A percentile compares a stretch with the other conserved stretches of the same genome.
phyloP scores from a whole-genome alignment of 2,888 invertebrate species.

The Polydrusus pterygomalis region DNA sequence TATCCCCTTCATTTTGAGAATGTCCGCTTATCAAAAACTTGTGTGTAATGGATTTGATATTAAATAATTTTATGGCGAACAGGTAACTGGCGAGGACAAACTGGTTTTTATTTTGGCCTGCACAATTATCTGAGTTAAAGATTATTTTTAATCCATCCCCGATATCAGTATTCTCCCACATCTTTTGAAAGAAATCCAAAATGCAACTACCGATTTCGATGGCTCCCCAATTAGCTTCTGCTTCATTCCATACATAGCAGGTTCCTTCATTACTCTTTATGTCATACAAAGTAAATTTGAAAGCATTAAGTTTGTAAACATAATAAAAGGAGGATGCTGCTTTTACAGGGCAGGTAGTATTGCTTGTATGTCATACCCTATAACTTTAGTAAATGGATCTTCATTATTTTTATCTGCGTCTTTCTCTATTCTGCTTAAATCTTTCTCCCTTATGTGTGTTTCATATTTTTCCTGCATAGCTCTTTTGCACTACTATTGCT shows the following conservation, averaged over 20 bases:
- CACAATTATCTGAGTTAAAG: too few species aligned
- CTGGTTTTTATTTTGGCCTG: slow-evolving; percentile 53
- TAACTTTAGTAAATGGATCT: too few species aligned
- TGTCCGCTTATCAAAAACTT: slow-evolving; percentile 48
- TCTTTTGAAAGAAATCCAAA: slow-evolving; percentile 38
- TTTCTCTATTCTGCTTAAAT: slow-evolving; percentile 37
- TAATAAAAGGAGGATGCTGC: slow-evolving; percentile 59
- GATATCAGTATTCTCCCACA: slow-evolving; percentile 12
- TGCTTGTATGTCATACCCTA: slow-evolving; percentile 60
- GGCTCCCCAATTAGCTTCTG: slow-evolving; percentile 61
- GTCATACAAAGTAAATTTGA: slow-evolving; percentile 62
- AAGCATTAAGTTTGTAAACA: slow-evolving; percentile 61
- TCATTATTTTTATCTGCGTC: slow-evolving; percentile 26
- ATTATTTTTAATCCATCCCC: slow-evolving; percentile 40
- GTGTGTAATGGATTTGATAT: slow-evolving; percentile 44
- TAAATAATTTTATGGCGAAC: too few species aligned
- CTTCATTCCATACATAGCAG: slow-evolving; percentile 62
- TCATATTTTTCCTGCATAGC: slow-evolving; percentile 35
- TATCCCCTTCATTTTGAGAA: slow-evolving; percentile 43
- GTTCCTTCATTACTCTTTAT: slow-evolving; percentile 58
- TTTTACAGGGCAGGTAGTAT: slow-evolving; percentile 57
- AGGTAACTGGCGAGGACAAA: slow-evolving; percentile 40
- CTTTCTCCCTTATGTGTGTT: slow-evolving; percentile 35
- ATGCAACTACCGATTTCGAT: slow-evolving; percentile 60
- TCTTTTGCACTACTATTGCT: slow-evolving; percentile 34